Evolutionary conservation across 2,888 invertebrate species (phyloP).

Genomic region (Synergus itoensis): DNA sequence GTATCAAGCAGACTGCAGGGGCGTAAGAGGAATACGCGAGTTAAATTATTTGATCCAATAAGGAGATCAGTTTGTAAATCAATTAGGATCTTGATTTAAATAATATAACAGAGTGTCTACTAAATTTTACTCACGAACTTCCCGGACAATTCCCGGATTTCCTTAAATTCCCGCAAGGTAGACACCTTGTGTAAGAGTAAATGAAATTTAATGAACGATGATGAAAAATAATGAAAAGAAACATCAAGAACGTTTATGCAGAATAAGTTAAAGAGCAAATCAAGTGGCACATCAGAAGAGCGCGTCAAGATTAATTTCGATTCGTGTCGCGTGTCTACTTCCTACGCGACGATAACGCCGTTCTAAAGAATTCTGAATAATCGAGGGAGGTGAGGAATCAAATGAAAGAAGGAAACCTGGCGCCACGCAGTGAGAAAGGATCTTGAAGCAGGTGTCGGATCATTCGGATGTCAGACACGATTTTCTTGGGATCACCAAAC

Average conservation of each 20-base stretch:
- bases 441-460: conserved; percentile 47
- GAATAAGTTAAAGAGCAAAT: background rate
- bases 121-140: no score
- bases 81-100: background rate
- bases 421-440: conserved; percentile 49
- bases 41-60: conserved; percentile 27
- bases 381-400: conserved; percentile 48
- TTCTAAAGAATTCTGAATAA: conserved; percentile 61
- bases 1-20: background rate
- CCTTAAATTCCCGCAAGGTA: no score
- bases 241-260: background rate
- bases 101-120: no score
- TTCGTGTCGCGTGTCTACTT: conserved; percentile 67
- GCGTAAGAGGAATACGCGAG: conserved; percentile 5
- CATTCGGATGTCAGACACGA: conserved; percentile 37
- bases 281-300: conserved; percentile 12
- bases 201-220: background rate
- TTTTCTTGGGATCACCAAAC: conserved; percentile 40
- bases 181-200: background rate
- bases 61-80: conserved; percentile 1
- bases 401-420: conserved; percentile 43
- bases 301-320: conserved; percentile 66
- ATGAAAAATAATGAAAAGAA: background rate
- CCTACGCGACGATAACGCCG: conserved; percentile 61
- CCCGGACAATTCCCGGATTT: no score